Percentiles rank a stretch among this genome's conserved stretches.
Conservation (phyloP, 2,888 invertebrate genomes). For the Rutpela maculata region DNA sequence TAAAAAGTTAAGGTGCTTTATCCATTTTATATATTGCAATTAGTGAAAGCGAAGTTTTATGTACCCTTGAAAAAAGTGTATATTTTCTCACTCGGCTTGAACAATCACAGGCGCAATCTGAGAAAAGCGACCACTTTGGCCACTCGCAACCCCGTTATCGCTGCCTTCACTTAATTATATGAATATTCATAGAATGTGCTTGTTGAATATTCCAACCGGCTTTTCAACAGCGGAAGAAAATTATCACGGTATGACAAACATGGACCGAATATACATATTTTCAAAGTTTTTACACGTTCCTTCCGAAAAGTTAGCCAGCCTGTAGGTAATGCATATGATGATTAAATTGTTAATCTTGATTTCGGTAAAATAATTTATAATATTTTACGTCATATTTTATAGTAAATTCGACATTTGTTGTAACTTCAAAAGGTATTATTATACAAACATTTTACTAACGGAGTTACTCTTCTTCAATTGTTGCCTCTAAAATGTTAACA, state of each 20-base stretch:
- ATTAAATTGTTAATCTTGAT: neutral
- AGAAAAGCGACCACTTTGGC: slow-evolving; percentile 57
- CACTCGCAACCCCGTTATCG: slow-evolving; percentile 63
- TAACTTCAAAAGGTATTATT: no score
- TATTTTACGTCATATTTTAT: neutral
- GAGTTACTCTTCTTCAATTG: no score
- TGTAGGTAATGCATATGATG: neutral
- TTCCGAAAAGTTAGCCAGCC: neutral
- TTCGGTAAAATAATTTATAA: neutral
- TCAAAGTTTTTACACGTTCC: slow-evolving; percentile 42
- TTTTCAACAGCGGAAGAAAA: slow-evolving; percentile 60
- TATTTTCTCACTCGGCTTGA: slow-evolving; percentile 33
- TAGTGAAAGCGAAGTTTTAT: slow-evolving; percentile 23
- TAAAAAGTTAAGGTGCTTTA: neutral
- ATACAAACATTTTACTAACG: no score
- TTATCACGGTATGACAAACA: slow-evolving; percentile 62
- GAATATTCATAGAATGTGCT: slow-evolving; percentile 68
- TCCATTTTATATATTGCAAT: slow-evolving; percentile 4
- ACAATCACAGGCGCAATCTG: slow-evolving; percentile 62
- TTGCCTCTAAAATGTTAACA: no score
- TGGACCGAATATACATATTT: slow-evolving; percentile 58
- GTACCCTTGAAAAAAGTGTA: slow-evolving; percentile 23
- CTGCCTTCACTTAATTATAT: slow-evolving; percentile 69
- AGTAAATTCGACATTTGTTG: no score
- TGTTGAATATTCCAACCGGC: slow-evolving; percentile 66